phyloP scores from a whole-genome alignment of 2,113 vertebrate species.

The Oreochromis spilurus region DNA sequence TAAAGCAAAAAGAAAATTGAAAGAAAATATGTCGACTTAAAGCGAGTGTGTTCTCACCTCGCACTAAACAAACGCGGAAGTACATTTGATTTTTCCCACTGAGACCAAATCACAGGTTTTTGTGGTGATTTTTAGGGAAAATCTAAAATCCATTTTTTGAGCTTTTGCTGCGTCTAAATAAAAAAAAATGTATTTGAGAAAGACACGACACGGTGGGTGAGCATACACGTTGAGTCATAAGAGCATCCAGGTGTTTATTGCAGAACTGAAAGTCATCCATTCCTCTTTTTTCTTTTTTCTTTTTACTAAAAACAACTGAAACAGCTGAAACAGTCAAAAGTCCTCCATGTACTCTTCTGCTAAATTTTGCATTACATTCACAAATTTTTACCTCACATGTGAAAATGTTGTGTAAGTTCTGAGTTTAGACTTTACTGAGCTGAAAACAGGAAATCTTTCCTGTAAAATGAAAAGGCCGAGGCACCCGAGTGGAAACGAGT shows the following conservation, averaged over 20 bases:
- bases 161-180: not conserved
- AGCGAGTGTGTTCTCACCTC: not conserved
- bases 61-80: not conserved
- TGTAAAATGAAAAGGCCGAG: not conserved
- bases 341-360: not conserved
- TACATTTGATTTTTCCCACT: accelerated
- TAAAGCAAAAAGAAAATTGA: accelerated
- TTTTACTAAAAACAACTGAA: not conserved
- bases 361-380: not conserved
- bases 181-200: not conserved
- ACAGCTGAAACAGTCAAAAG: accelerated
- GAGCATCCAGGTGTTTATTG: not conserved
- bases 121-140: not conserved
- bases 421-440: not conserved
- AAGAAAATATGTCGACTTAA: not conserved
- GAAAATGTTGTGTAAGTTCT: not conserved
- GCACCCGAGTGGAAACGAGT: not conserved
- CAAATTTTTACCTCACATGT: accelerated
- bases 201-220: accelerated
- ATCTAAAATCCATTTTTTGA: not conserved
- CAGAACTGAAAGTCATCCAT: not conserved
- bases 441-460: constrained; percentile 10
- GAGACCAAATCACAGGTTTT: not conserved
- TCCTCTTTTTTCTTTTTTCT: accelerated
- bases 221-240: not conserved